Evolutionary conservation across 2,888 invertebrate species (phyloP).

Genomic region (Philonicus albiceps): DNA sequence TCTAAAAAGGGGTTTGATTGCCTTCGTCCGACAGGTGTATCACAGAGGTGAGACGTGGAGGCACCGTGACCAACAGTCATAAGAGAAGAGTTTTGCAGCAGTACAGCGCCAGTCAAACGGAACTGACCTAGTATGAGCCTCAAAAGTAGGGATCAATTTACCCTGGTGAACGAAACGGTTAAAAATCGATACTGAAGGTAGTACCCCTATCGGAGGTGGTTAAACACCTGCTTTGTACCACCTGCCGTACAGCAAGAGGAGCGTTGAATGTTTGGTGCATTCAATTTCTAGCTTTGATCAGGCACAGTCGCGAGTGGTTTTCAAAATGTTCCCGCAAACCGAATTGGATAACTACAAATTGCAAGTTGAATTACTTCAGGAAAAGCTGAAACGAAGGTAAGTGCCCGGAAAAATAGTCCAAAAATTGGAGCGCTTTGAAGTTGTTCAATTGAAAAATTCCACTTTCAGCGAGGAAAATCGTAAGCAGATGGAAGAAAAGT

Average conservation of each 20-base stretch:
- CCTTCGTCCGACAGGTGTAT: not conserved
- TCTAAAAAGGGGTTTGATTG: slow-evolving; percentile 3
- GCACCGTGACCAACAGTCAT: slow-evolving; percentile 24
- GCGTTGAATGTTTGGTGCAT: slow-evolving; percentile 5
- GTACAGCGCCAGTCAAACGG: not conserved
- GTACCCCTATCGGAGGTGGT: not conserved
- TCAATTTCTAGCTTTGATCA: slow-evolving; percentile 7
- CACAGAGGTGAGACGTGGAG: not conserved
- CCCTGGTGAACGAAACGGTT: not conserved
- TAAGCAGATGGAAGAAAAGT: slow-evolving; percentile 66
- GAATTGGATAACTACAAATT: slow-evolving; percentile 62
- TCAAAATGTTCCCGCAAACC: slow-evolving; percentile 58
- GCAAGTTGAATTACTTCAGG: slow-evolving; percentile 62
- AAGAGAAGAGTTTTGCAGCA: not conserved
- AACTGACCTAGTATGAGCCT: slow-evolving; percentile 29
- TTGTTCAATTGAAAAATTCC: not conserved
- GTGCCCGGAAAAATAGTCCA: slow-evolving; percentile 16
- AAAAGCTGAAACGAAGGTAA: slow-evolving; percentile 61
- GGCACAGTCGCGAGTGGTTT: not conserved
- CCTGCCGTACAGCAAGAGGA: not conserved
- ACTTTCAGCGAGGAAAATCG: slow-evolving; percentile 66
- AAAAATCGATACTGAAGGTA: slow-evolving; percentile 18
- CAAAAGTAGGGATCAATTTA: not conserved
- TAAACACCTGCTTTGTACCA: slow-evolving; percentile 19
- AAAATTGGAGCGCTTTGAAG: slow-evolving; percentile 41